Conservation (phyloP, 2,113 vertebrate species). For the Sakesphorus luctuosus region DNA sequence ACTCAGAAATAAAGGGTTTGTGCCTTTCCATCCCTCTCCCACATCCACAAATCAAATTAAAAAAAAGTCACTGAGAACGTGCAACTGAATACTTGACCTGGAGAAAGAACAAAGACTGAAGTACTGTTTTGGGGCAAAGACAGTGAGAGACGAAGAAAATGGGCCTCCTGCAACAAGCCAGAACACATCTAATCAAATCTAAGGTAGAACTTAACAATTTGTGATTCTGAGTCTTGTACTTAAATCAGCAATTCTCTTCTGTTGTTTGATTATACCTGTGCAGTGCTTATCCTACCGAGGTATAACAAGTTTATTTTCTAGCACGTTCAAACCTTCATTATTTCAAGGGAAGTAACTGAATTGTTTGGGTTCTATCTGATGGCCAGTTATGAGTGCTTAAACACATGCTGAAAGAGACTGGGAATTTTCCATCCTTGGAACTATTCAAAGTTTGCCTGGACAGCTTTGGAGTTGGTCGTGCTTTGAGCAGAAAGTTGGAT, state of each 20-base stretch:
- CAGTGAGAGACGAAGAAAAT: neutral
- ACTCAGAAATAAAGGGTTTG: neutral
- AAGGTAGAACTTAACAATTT: neutral
- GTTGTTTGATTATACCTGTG: neutral
- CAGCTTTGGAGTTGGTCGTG: neutral
- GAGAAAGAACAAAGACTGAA: neutral
- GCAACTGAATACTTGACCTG: neutral
- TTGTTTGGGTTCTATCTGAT: neutral
- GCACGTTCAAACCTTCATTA: neutral
- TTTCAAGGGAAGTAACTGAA: neutral
- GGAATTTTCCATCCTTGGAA: neutral
- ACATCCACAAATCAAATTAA: neutral
- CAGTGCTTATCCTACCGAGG: neutral
- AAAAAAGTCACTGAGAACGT: neutral
- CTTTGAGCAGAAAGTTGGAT: neutral
- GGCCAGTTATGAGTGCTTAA: neutral
- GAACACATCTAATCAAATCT: neutral
- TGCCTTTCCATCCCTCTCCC: neutral
- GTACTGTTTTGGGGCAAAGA: neutral
- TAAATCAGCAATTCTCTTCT: neutral
- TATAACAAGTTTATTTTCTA: neutral
- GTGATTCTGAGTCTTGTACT: neutral
- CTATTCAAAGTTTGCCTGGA: neutral
- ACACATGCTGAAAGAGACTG: neutral
- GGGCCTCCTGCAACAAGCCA: neutral